A percentile compares a stretch with the other conserved stretches of the same genome.
Evolutionary conservation across 2,888 invertebrate genomes (phyloP).

Genomic region (Hydrotaea cyrtoneurina): DNA sequence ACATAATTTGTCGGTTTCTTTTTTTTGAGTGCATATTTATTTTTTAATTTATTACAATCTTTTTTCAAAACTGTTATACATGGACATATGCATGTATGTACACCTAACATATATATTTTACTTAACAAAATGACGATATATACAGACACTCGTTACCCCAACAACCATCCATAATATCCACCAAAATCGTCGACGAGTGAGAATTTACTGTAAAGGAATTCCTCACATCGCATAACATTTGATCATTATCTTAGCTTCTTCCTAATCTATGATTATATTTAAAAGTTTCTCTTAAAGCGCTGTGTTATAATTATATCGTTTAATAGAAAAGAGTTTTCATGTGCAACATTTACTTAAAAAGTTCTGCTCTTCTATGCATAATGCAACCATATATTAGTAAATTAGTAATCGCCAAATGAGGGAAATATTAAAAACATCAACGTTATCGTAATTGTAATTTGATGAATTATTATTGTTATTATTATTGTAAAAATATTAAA

Average conservation of each 20-base stretch:
- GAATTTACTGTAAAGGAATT: too few species aligned
- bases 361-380: not conserved
- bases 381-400: not conserved
- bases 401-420: not conserved
- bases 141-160: too few species aligned
- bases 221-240: too few species aligned
- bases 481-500: slow-evolving; percentile 20
- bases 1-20: not conserved
- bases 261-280: too few species aligned
- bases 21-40: slow-evolving; percentile 3
- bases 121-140: not conserved
- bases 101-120: not conserved
- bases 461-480: too few species aligned
- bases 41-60: not conserved
- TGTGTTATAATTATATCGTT: too few species aligned
- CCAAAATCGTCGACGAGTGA: too few species aligned
- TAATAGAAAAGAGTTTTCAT: not conserved
- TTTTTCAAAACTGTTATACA: not conserved
- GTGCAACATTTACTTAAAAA: slow-evolving; percentile 37
- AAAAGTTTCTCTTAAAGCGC: too few species aligned
- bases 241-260: too few species aligned
- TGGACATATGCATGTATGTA: not conserved
- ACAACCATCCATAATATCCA: too few species aligned
- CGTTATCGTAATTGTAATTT: slow-evolving; percentile 16
- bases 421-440: slow-evolving; percentile 22